Evolutionary conservation across 2,113 vertebrate species (phyloP).

Genomic region (Oryzias curvinotus): DNA sequence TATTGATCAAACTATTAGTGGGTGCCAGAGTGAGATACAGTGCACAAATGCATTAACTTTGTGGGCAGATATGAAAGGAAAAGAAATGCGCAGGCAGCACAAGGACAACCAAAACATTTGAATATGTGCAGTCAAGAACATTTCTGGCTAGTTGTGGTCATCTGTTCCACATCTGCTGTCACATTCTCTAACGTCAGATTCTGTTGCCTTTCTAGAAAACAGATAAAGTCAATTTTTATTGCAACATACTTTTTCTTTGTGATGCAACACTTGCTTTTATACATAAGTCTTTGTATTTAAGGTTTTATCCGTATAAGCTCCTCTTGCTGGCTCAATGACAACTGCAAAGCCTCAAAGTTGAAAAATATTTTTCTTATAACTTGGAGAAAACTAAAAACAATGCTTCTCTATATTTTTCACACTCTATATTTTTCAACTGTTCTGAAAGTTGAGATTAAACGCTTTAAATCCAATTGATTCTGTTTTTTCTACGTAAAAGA

Average conservation of each 20-base stretch:
- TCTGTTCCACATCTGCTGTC: conserved; percentile 92
- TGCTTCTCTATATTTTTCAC: too few species aligned
- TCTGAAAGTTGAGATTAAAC: too few species aligned
- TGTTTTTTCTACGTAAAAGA: background rate
- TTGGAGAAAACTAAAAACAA: too few species aligned
- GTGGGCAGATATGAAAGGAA: background rate
- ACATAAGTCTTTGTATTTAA: background rate
- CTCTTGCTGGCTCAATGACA: background rate
- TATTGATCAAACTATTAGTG: conserved; percentile 66
- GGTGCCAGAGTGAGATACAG: background rate
- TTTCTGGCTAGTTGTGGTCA: conserved; percentile 83
- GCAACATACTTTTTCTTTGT: background rate
- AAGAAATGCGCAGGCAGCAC: background rate
- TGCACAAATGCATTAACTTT: background rate
- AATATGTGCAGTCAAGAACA: conserved; percentile 5
- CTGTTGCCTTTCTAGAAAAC: conserved; percentile 90
- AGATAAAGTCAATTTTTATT: conserved; percentile 69
- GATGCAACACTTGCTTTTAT: background rate
- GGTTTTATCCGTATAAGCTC: background rate
- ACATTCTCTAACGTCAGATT: conserved; percentile 88
- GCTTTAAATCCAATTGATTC: background rate
- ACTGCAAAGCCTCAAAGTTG: background rate
- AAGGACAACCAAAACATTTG: background rate
- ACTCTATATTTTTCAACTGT: too few species aligned
- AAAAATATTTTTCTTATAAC: background rate